Percentiles rank a stretch among this genome's conserved stretches.
These are phyloP conservation scores for Atta texana DNA, from an alignment of 1,140 invertebrate species.

Conservation along the genomic window DNA sequence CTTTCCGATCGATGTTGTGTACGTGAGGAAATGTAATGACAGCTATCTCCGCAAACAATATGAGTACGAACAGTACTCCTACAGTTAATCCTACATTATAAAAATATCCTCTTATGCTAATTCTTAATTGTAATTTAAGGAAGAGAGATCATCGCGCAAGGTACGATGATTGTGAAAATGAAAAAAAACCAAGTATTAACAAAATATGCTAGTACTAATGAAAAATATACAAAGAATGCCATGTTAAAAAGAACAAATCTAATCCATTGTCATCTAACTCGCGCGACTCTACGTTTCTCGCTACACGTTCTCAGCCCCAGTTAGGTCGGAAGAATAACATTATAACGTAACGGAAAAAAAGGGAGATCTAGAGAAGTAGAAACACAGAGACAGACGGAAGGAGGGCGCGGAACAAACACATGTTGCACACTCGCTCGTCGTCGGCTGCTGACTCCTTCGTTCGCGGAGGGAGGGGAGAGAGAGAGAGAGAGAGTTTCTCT, in stretches of 20 bases:
- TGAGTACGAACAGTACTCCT: neutral
- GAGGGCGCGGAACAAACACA: constrained; percentile 80
- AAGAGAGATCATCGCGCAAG: neutral
- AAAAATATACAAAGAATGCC: neutral
- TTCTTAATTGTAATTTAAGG: neutral
- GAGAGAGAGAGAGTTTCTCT: constrained; percentile 21
- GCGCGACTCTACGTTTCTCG: constrained; percentile 68
- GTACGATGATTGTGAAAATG: neutral
- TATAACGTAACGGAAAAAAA: constrained; percentile 64
- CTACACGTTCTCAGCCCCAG: constrained; percentile 64
- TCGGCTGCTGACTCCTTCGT: constrained; percentile 64
- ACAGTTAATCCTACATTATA: constrained; percentile 8
- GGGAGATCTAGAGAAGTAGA: constrained; percentile 67
- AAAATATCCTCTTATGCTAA: neutral
- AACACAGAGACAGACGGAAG: constrained; percentile 64
- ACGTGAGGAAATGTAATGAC: constrained; percentile 17
- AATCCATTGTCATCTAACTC: constrained; percentile 56
- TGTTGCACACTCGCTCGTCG: constrained; percentile 82
- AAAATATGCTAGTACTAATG: neutral
- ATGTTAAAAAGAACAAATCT: neutral
- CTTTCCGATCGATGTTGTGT: constrained; percentile 13
- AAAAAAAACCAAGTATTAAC: neutral
- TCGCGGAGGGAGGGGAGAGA: constrained; percentile 4
- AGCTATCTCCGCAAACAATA: neutral
- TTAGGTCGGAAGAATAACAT: constrained; percentile 78